Percentiles rank a stretch among this genome's conserved stretches.
Conservation (phyloP, 2,797 vertebrate genomes). For the Hyperoplus immaculatus region DNA sequence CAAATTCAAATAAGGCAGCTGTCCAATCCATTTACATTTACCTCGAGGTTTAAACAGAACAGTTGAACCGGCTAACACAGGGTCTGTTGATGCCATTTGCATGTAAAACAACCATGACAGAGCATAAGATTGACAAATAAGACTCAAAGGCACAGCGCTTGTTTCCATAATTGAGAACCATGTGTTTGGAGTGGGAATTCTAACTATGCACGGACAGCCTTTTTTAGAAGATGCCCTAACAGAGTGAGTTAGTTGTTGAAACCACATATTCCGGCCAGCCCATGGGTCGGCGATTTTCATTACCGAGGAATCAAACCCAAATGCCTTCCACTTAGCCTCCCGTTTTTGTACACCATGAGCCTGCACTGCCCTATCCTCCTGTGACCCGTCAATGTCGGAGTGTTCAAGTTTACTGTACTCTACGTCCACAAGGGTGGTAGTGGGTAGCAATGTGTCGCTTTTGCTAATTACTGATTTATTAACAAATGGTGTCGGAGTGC, state of each 20-base stretch:
- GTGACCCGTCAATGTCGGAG: neutral
- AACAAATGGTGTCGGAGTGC: too few relatives aligned
- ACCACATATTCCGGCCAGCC: constrained; percentile 9
- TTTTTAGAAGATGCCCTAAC: neutral
- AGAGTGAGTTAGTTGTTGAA: constrained; percentile 4
- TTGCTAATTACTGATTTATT: too few relatives aligned
- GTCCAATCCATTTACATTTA: neutral
- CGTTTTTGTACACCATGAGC: neutral
- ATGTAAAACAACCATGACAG: neutral
- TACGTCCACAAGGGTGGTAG: neutral
- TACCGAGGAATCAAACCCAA: neutral
- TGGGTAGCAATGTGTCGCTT: neutral
- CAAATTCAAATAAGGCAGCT: neutral
- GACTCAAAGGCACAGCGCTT: neutral
- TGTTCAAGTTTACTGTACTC: too few relatives aligned
- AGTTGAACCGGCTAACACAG: neutral
- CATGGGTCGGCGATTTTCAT: neutral
- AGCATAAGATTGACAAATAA: neutral
- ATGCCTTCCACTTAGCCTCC: neutral
- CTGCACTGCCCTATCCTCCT: neutral
- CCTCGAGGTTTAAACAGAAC: neutral
- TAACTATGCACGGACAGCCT: constrained; percentile 3
- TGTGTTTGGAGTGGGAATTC: neutral
- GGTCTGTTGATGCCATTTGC: neutral
- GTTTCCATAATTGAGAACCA: neutral